phyloP scores from a whole-genome alignment of 2,888 invertebrate genomes.

The Crocallis elinguaria region DNA sequence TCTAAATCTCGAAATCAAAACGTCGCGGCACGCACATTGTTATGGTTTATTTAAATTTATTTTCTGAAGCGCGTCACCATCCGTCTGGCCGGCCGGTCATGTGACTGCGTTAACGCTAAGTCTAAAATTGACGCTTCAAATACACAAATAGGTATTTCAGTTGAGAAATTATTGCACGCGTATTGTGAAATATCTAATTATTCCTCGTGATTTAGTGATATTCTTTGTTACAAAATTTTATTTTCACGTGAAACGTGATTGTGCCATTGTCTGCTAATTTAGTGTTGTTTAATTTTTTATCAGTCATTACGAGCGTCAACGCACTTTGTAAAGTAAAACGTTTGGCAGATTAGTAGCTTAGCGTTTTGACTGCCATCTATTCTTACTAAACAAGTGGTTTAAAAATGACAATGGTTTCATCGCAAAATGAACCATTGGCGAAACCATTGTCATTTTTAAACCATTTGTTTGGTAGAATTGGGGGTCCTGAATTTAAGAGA shows the following conservation, averaged over 20 bases:
- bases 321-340: not conserved
- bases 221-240: constrained; percentile 28
- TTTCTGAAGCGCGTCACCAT: constrained; percentile 66
- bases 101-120: constrained; percentile 61
- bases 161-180: constrained; percentile 42
- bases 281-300: constrained; percentile 21
- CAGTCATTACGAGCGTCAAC: not conserved
- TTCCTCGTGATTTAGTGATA: constrained; percentile 19
- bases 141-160: constrained; percentile 41
- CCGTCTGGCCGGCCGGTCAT: constrained; percentile 62
- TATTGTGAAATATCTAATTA: constrained; percentile 42
- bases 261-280: constrained; percentile 22
- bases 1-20: constrained; percentile 57
- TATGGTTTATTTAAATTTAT: constrained; percentile 73
- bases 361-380: too few species aligned
- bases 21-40: constrained; percentile 56
- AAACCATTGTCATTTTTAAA: too few species aligned
- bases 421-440: too few species aligned
- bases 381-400: too few species aligned
- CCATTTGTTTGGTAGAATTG: too few species aligned
- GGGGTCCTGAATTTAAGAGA: too few species aligned
- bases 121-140: constrained; percentile 57
- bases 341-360: too few species aligned
- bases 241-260: constrained; percentile 24
- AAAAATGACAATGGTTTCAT: too few species aligned